Base-by-base conservation (phyloP, 64 coral and sea anemone species). In the Actinia equina region DNA sequence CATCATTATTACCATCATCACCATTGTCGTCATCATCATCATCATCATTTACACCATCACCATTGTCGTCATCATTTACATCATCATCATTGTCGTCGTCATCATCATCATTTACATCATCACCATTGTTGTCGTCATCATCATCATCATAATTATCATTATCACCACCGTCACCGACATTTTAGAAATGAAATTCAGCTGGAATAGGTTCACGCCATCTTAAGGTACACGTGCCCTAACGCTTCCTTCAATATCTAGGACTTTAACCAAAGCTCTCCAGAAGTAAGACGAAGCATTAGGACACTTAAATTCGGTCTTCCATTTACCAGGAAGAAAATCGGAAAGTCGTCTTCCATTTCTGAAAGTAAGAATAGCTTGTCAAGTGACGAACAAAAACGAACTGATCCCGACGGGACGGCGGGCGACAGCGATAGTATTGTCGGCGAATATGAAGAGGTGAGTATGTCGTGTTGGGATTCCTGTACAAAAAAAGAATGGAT, bases 361-460 rank as follows among this genome's bases (percentile, higher is more conserved):
- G 62, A 65, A n/a, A 65, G 62, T 65, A 65, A 65, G 22, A 65
- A 1, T 7, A 65, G 62, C 22, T 13, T 65, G 62, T 57, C 89
- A 15, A 37, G 18, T 45, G 77, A 91, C 22, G 7, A 58, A 20
- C 20, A 30, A 25, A 81, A 23, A 44, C 54, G 56, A 58, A 84
- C 83, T 18, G 70, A 41, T 3, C 74, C 59, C 17, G 55, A 86
- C 15, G 53, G 23, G 17, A 27, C 27, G 7, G 65, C 80, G 5
- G 94, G 89, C 17, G 80, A 86, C 4, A 87, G 89, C 64, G 83
- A 91, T 16, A 70, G 77, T 86, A 69, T 76, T 42, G 5, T 83
- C 37, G 94, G 94, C 5, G 94, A 93, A 79, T 96, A 96, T 59
- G 23, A 93, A 18, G 94, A 96, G 91, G 94, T 96, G 87, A 79